phyloP scores from a whole-genome alignment of 2,797 vertebrate genomes.

The Onychomys torridus region DNA sequence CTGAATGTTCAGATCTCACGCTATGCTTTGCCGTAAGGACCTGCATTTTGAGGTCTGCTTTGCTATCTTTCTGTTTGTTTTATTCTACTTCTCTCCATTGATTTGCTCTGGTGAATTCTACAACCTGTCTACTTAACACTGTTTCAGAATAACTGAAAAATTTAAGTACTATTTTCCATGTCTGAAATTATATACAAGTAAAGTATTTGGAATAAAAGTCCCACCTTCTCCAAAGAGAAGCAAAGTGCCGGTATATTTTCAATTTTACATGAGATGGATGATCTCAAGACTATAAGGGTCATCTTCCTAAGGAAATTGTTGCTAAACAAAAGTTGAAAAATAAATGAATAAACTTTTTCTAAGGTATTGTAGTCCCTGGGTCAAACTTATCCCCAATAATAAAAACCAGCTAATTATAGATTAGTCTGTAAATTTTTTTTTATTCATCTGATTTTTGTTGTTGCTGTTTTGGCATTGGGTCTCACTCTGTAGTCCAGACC shows the following conservation, averaged over 20 bases:
- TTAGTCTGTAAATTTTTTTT: not conserved
- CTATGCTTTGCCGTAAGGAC: not conserved
- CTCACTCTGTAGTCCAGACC: not conserved
- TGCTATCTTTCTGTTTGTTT: not conserved
- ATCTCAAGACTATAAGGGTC: not conserved
- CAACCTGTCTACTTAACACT: not conserved
- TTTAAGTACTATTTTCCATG: not conserved
- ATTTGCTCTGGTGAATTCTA: not conserved
- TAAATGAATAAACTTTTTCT: not conserved
- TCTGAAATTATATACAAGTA: not conserved
- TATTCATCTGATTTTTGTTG: not conserved
- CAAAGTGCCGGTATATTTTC: not conserved
- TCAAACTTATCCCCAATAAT: not conserved
- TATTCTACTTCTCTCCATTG: not conserved
- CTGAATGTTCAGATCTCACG: not conserved
- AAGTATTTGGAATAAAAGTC: not conserved
- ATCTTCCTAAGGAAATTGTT: not conserved
- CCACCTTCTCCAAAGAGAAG: not conserved
- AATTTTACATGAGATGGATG: not conserved
- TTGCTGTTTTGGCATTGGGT: not conserved
- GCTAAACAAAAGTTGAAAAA: not conserved
- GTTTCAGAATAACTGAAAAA: not conserved
- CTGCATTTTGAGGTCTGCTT: not conserved
- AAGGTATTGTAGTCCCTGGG: not conserved
- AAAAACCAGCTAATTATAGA: not conserved